Evolutionary conservation across 1,140 invertebrate species (phyloP).

Genomic region (Tetragnatha versicolor): DNA sequence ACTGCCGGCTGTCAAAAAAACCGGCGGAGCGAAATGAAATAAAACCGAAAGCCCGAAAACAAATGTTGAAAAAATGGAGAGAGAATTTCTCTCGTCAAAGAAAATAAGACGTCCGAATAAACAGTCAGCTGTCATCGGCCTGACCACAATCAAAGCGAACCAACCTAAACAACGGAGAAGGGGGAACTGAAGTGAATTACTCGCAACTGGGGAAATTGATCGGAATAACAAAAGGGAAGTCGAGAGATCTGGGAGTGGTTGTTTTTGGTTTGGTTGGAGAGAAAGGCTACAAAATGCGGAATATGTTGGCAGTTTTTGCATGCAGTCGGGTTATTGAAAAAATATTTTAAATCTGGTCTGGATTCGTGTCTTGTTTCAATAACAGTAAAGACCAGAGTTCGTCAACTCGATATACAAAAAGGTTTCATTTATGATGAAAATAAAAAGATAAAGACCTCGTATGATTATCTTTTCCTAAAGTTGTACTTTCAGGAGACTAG

Average conservation of each 20-base stretch:
- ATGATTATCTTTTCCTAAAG: no score
- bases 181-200: constrained; percentile 28
- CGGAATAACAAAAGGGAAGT: not conserved
- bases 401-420: no score
- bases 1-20: not conserved
- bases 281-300: no score
- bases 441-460: no score
- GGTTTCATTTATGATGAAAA: no score
- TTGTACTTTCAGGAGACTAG: no score
- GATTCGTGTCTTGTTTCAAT: no score
- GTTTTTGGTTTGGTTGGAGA: not conserved
- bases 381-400: no score
- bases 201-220: not conserved
- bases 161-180: constrained; percentile 9
- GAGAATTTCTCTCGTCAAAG: constrained; percentile 14
- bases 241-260: not conserved
- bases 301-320: no score
- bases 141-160: constrained; percentile 23
- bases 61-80: not conserved
- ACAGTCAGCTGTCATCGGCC: constrained; percentile 26
- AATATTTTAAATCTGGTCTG: no score
- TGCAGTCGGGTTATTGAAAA: no score
- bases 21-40: not conserved
- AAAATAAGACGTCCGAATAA: constrained; percentile 15
- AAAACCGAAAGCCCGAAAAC: not conserved